phyloP scores from a whole-genome alignment of 2,797 vertebrate species.

The Pristis pectinata region DNA sequence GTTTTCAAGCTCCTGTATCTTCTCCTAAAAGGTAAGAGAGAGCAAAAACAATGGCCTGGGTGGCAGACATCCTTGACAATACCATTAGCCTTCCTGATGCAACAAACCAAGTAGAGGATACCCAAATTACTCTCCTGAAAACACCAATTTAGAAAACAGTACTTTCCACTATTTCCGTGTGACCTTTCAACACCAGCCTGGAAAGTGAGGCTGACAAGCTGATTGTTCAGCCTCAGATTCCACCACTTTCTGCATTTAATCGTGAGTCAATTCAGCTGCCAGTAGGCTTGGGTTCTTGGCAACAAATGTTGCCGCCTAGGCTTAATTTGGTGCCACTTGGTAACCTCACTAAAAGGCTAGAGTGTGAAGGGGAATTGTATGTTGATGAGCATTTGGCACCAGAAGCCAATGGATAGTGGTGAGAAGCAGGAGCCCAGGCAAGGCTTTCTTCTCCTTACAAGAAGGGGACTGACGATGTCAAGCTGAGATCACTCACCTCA shows the following conservation, averaged over 20 bases:
- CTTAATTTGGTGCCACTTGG: background rate
- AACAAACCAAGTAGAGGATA: too few species aligned
- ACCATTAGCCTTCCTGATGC: too few species aligned
- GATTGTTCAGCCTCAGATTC: too few species aligned
- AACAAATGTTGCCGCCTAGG: background rate
- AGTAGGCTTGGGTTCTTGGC: background rate
- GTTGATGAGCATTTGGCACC: too few species aligned
- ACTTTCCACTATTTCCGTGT: background rate
- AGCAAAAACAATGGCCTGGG: too few species aligned
- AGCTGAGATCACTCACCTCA: background rate
- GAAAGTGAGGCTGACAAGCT: background rate
- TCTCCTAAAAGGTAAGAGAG: too few species aligned
- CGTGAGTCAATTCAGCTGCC: background rate
- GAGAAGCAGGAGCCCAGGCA: background rate
- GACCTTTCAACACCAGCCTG: background rate
- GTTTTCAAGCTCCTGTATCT: too few species aligned
- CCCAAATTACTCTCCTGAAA: background rate
- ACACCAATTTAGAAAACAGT: background rate
- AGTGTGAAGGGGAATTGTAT: background rate
- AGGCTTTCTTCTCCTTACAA: background rate
- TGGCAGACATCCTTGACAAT: too few species aligned
- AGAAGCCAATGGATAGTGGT: too few species aligned
- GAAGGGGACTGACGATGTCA: background rate
- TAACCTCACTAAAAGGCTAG: background rate
- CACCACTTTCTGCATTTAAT: background rate